phyloP scores from a whole-genome alignment of 2,888 invertebrate genomes.

The Eulithis prunata region DNA sequence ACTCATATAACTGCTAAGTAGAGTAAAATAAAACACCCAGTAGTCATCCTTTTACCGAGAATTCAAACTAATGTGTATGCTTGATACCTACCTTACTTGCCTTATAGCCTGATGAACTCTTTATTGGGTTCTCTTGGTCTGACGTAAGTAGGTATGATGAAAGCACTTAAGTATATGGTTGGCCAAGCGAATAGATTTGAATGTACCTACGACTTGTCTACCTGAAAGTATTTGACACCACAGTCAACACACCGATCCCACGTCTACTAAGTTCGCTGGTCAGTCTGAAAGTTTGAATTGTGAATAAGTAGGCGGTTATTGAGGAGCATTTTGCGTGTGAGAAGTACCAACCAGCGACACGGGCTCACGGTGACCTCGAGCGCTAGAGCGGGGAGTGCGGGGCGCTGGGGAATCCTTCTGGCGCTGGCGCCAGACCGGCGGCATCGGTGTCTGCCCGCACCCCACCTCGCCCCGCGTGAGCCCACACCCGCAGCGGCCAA shows the following conservation, averaged over 20 bases:
- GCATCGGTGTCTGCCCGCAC: conserved; percentile 78
- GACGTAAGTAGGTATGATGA: no score
- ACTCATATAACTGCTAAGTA: no score
- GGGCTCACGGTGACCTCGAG: conserved; percentile 66
- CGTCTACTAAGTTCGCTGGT: conserved; percentile 28
- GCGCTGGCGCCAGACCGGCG: conserved; percentile 80
- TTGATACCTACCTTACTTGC: no score
- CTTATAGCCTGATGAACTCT: no score
- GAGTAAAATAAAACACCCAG: no score
- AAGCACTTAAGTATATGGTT: no score
- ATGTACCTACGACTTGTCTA: no score
- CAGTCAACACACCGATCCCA: conserved; percentile 2
- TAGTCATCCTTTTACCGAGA: no score
- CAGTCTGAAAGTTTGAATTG: conserved; percentile 39
- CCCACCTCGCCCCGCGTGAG: conserved; percentile 57
- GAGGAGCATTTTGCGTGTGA: conserved; percentile 53
- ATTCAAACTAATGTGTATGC: no score
- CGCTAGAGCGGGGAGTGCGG: conserved; percentile 61
- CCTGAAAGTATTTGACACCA: no score
- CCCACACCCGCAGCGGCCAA: conserved; percentile 68
- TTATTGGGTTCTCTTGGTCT: no score
- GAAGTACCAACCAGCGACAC: conserved; percentile 53
- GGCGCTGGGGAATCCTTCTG: conserved; percentile 85
- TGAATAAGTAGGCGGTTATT: conserved; percentile 48
- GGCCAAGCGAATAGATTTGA: no score